These are phyloP conservation scores for Pangasianodon gigas DNA, from an alignment of 2,113 vertebrate genomes.

Conservation along the genomic window DNA sequence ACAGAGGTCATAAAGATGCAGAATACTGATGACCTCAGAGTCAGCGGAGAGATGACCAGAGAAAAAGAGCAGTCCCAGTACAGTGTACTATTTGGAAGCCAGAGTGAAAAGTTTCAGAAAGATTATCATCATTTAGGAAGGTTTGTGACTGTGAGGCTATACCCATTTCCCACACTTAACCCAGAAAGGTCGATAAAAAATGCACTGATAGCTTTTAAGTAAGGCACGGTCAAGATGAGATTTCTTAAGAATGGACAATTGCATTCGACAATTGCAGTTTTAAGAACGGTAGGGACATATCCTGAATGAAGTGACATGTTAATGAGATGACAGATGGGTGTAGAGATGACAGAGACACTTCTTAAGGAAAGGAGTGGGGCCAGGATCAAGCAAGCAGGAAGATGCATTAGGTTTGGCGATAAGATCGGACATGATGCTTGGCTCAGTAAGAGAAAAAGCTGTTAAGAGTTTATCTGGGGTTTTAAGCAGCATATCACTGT, in stretches of 20 bases:
- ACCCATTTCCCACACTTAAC: neutral
- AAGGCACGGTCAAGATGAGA: neutral
- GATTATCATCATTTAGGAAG: neutral
- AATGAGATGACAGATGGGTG: neutral
- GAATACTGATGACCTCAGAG: neutral
- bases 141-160: neutral
- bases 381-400: neutral
- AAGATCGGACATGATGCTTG: constrained; percentile 1
- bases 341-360: neutral
- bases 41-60: neutral
- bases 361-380: neutral
- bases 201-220: neutral
- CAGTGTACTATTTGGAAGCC: neutral
- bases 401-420: neutral
- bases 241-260: neutral
- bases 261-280: neutral
- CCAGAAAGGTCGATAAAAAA: neutral
- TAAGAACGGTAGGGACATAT: neutral
- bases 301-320: neutral
- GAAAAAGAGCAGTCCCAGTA: neutral
- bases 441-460: neutral
- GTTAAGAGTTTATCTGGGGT: neutral
- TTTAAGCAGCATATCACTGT: neutral
- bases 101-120: neutral
- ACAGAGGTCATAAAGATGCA: neutral